Evolutionary conservation across 2,888 invertebrate species (phyloP).

Genomic region (Elegia similella): DNA sequence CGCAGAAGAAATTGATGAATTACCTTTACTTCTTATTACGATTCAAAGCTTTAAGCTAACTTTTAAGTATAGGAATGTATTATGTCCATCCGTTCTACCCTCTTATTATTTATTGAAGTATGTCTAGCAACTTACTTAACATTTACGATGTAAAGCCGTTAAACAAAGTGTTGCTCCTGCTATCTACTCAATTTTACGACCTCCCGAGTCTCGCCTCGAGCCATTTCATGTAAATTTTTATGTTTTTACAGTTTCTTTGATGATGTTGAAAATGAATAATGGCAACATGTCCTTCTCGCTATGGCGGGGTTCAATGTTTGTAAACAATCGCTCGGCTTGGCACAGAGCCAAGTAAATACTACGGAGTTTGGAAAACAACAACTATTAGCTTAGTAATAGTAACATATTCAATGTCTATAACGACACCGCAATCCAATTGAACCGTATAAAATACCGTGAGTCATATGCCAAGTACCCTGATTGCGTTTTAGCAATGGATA

Average conservation of each 20-base stretch:
- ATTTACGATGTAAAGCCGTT: not conserved
- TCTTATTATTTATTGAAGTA: too few species aligned
- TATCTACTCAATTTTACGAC: not conserved
- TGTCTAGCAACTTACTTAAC: too few species aligned
- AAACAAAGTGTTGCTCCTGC: not conserved
- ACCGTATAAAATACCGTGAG: too few species aligned
- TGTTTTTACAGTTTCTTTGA: conserved; percentile 26
- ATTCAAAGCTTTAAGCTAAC: too few species aligned
- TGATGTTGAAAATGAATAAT: conserved; percentile 14
- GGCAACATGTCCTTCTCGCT: conserved; percentile 29
- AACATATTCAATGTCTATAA: not conserved
- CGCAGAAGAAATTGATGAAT: too few species aligned
- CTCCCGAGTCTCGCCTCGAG: not conserved
- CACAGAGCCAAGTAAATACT: conserved; percentile 27
- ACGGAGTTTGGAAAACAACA: not conserved
- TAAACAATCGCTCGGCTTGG: conserved; percentile 43
- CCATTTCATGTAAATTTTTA: conserved; percentile 17
- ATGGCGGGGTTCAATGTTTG: conserved; percentile 43
- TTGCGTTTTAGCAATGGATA: too few species aligned
- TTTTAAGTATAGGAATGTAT: too few species aligned
- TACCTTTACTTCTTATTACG: too few species aligned
- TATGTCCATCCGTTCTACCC: too few species aligned
- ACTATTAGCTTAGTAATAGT: not conserved
- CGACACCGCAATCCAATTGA: too few species aligned
- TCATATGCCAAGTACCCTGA: too few species aligned